Evolutionary conservation across 2,113 vertebrate species (phyloP), one percentile per base, ranked within the genome.

Genomic region (Sorex araneus): DNA sequence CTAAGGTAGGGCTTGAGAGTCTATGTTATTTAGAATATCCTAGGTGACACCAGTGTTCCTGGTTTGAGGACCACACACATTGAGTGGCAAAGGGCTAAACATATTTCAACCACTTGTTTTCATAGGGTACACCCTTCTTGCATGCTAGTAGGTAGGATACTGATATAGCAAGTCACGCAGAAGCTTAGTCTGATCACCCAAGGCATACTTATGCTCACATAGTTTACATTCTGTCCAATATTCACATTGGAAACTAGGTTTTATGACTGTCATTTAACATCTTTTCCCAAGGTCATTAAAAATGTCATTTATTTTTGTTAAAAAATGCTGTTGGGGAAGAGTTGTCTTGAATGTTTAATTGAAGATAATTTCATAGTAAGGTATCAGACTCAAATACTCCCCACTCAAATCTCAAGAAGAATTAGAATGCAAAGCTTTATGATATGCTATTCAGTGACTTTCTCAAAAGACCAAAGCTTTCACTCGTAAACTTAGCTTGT

Each of bases 251-350:
- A 91, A 93, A 69, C n/a, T 25, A 54, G 45, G 30, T 93, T 90
- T 82, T 75, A 79, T 86, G 28, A 75, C 50, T 92, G 11, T 87
- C 16, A 47, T 90, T 90, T 92, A 83, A 77, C 11, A 36, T 78
- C 28, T 12, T 95, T 91, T 84, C 87, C 36, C 9, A 75, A 80
- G 13, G n/a, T 87, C 57, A 63, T 87, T 83, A 89, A 79, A 91
- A 40, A 80, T 45, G 47, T 75, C 79, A 76, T 79, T 79, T 54
- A 57, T 92, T 95, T 87, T 34, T 21, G 45, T 89, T 23, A 67
- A n/a, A 89, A 92, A 92, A 79, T 87, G 40, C 10, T 73, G 8
- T 76, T 76, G 36, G 6, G 13, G 43, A 85, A 83, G 40, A 30
- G 18, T 77, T 90, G 21, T 84, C 43, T 77, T 74, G 54, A 89